Percentiles rank a stretch among this genome's conserved stretches.
Conservation (phyloP, 2,888 invertebrate species). For the Clistopyga incitator region DNA sequence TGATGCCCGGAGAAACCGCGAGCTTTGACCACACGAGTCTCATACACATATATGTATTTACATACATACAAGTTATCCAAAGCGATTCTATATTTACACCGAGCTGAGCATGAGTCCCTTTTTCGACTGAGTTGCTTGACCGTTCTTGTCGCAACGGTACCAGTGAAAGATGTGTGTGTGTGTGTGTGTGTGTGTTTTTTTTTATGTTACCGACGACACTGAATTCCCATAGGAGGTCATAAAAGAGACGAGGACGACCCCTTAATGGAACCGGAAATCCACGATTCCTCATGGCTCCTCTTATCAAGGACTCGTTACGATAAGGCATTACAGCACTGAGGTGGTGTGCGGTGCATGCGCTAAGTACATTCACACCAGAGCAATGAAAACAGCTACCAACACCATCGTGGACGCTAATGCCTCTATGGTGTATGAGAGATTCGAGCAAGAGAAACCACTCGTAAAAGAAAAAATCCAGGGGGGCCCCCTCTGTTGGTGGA, state of each 20-base stretch:
- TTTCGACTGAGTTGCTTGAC: slow-evolving; percentile 35
- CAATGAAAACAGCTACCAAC: slow-evolving; percentile 37
- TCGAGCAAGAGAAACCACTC: slow-evolving; percentile 29
- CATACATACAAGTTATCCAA: neutral
- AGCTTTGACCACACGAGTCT: slow-evolving; percentile 1
- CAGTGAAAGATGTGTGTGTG: neutral
- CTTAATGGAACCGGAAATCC: slow-evolving; percentile 65
- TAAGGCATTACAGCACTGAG: slow-evolving; percentile 49
- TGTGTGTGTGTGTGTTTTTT: too few relatives aligned
- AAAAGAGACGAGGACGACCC: slow-evolving; percentile 55
- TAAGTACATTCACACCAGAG: neutral
- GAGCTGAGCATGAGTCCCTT: neutral
- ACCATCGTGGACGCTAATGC: slow-evolving; percentile 30
- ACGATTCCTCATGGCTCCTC: slow-evolving; percentile 52
- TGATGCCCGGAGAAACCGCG: neutral
- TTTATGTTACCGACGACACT: slow-evolving; percentile 10
- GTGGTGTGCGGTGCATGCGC: slow-evolving; percentile 1
- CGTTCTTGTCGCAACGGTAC: slow-evolving; percentile 25
- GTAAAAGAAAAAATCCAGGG: slow-evolving; percentile 9
- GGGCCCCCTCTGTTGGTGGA: slow-evolving; percentile 1
- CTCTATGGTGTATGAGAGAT: neutral
- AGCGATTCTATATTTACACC: slow-evolving; percentile 35
- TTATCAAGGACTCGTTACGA: slow-evolving; percentile 62
- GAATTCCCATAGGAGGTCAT: slow-evolving; percentile 28
- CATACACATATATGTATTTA: neutral